Conservation (phyloP, 2,113 vertebrate genomes). For the Gobiocypris rarus region DNA sequence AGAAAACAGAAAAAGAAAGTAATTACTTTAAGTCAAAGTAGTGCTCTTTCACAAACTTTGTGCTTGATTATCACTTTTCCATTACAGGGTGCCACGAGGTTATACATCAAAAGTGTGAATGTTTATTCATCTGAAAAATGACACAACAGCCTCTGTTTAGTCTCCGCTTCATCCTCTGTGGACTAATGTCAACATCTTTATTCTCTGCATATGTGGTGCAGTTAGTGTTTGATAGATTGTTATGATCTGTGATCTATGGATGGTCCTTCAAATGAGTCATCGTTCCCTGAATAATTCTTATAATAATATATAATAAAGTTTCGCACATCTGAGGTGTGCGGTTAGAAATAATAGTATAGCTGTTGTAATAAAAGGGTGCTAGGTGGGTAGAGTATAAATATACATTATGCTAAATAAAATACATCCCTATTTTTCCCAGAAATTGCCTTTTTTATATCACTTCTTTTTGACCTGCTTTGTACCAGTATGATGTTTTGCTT, state of each 20-base stretch:
- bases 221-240: constrained; percentile 19
- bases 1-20: not conserved
- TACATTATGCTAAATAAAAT: no score
- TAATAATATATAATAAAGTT: not conserved
- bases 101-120: constrained; percentile 21
- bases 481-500: no score
- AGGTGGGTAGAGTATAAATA: not conserved
- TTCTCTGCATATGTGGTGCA: constrained; percentile 8
- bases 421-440: no score
- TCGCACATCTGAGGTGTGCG: not conserved
- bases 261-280: constrained; percentile 32
- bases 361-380: not conserved
- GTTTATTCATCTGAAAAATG: constrained; percentile 31
- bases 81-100: not conserved
- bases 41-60: not conserved
- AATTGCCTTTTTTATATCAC: no score
- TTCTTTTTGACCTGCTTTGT: no score
- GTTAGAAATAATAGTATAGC: not conserved
- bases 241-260: constrained; percentile 24
- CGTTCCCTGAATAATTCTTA: not conserved
- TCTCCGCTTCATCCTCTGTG: constrained; percentile 2
- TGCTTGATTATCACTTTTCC: constrained; percentile 19
- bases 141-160: constrained; percentile 25
- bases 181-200: constrained; percentile 33
- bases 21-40: not conserved